Evolutionary conservation across 2,113 vertebrate species (phyloP), one percentile per base, ranked within the genome.

Genomic region (Xiphophorus maculatus): DNA sequence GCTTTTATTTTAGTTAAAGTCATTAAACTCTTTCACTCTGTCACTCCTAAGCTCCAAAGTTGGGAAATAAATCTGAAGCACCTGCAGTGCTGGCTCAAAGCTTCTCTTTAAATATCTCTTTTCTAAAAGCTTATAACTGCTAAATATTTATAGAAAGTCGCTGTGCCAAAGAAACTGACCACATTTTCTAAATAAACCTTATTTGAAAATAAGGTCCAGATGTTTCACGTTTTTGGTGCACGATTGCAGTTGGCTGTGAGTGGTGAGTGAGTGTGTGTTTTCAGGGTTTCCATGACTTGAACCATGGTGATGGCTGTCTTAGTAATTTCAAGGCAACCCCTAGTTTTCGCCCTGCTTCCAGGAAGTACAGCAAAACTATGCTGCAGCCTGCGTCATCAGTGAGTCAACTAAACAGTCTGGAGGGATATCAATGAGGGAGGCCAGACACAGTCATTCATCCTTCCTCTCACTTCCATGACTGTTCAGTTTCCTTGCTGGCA

Each of bases 361-460:
- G 91, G 89, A 92, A 92, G 87, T 89, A 85, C 66, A 87, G 78
- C 60, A 27, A 74, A 92, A 88, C 67, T 90, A 92, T 91, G 89
- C 76, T 27, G 72, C 28, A 71, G 79, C 84, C 90, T 88, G 92
- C 90, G 90, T 93, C 93, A 93, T 87, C 84, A 68, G 79, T 91
- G 92, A 92, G 88, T 92, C 89, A 90, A 86, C 87, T 79, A 90
- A 90, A 89, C 89, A 91, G 87, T 87, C 87, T 79, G 82, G 71
- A 86, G 83, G 87, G 84, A 91, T 85, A 89, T 85, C 84, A 84
- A 67, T 88, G 89, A 91, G 74, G 66, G 80, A 91, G 77, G 88
- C 87, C 91, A 92, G 91, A 79, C 84, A 30, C 86, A 71, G 80
- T 87, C 88, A 81, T 84, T 89, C 86, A 89, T 87, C 8, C 69